A percentile compares a stretch with the other conserved stretches of the same genome.
phyloP scores from a whole-genome alignment of 2,113 vertebrate genomes.

The Leptocoma aspasia region DNA sequence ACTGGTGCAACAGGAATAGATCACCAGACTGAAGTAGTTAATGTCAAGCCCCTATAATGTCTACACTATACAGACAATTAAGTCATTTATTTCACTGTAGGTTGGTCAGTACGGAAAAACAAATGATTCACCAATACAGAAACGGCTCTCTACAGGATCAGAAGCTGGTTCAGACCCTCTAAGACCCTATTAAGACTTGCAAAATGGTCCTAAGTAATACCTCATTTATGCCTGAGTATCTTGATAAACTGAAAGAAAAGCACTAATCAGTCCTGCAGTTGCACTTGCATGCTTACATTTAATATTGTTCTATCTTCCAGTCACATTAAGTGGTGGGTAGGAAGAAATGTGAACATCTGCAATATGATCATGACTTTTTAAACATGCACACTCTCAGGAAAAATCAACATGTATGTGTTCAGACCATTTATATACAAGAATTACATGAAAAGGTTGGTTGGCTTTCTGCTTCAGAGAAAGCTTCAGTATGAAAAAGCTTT shows the following conservation, averaged over 20 bases:
- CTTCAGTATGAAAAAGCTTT: background rate
- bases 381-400: background rate
- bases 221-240: background rate
- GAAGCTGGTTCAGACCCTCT: background rate
- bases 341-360: background rate
- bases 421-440: background rate
- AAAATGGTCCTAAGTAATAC: background rate
- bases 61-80: background rate
- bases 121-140: background rate
- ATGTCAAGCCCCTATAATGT: background rate
- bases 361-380: background rate
- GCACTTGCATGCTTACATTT: fast-evolving
- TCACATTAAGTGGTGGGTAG: background rate
- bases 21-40: background rate
- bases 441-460: background rate
- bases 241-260: background rate
- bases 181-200: background rate
- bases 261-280: background rate
- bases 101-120: background rate
- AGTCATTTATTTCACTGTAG: background rate
- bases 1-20: background rate
- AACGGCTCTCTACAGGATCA: background rate
- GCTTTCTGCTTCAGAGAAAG: background rate
- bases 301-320: background rate
- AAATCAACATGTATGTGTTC: background rate